Percentiles rank a stretch among this genome's conserved stretches.
phyloP scores from a whole-genome alignment of 2,113 vertebrate species.

The Bothrops jararaca region DNA sequence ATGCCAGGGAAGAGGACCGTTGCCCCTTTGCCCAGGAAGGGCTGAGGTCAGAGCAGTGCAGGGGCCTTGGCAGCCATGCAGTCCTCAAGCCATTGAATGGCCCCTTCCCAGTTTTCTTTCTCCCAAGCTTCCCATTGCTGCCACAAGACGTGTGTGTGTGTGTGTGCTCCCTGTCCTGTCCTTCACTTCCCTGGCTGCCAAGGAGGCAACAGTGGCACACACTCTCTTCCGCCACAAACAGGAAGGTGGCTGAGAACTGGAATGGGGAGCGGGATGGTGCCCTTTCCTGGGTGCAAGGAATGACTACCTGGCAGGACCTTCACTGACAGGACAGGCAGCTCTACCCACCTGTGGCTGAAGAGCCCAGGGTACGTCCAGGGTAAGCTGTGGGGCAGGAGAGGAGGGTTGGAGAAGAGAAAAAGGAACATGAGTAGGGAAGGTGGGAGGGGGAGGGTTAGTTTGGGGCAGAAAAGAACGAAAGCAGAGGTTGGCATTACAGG shows the following conservation, averaged over 20 bases:
- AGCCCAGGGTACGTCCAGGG: conserved; percentile 88
- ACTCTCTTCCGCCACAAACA: neutral
- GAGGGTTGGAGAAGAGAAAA: conserved; percentile 66
- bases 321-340: conserved; percentile 72
- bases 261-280: neutral
- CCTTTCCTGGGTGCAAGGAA: neutral
- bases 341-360: conserved; percentile 91
- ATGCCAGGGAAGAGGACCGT: neutral
- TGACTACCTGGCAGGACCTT: conserved; percentile 50
- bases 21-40: neutral
- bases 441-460: neutral
- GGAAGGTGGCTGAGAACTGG: neutral
- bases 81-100: neutral
- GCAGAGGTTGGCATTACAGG: neutral
- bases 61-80: neutral
- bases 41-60: neutral
- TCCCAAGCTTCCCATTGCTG: neutral
- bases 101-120: neutral
- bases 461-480: conserved; percentile 1
- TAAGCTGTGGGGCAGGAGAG: conserved; percentile 83
- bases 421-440: conserved; percentile 58
- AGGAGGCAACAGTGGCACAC: neutral
- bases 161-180: neutral
- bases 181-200: neutral
- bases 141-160: neutral